Evolutionary conservation across 1,140 invertebrate genomes (phyloP), one percentile per base, ranked within the genome.

Genomic region (Panagrolaimus sp.): DNA sequence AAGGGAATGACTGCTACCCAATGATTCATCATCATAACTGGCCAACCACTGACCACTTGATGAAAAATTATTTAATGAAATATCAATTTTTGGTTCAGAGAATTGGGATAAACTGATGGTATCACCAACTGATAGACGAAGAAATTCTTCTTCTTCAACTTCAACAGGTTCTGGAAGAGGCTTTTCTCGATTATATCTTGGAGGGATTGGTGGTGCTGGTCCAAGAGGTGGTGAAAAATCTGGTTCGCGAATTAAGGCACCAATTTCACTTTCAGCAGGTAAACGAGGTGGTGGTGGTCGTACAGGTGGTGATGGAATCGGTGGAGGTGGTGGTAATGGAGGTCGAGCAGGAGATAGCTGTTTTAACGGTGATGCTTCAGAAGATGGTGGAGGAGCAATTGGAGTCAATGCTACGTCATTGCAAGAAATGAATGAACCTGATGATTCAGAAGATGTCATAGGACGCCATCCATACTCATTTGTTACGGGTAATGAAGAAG

Each of bases 151-250:
- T 9, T 57, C 51, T 57, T 57, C 51, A 1, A 20, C 51, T 25
- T 25, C 20, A 57, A 57, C 27, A 25, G 51, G 51, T 5, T 57
- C 51, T 0, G 51, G 51, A 20, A 57, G 51, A 11, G 51, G 20
- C 4, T 27, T 20, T n/a, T 57, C 51, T 13, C 14, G 44, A 16
- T 16, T 16, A n/a, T n/a, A n/a, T 25, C 38, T 65, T 9, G 67
- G 67, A 5, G 67, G 67, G n/a, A 46, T 43, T 14, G 67, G 67
- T 31, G 67, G 53, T 27, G 67, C 65, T 5, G 47, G 47, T 2
- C 43, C 25, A 3, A 70, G 13, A 8, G 67, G 67, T 42, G 23
- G 61, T 23, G 63, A 9, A 20, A 68, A 48, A 9, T 43, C 16
- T 14, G 64, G 64, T n/a, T n/a, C n/a, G n/a, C n/a, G n/a, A 14